These are phyloP conservation scores for Aleiodes leptofemur DNA, from an alignment of 2,888 invertebrate genomes.

Conservation along the genomic window DNA sequence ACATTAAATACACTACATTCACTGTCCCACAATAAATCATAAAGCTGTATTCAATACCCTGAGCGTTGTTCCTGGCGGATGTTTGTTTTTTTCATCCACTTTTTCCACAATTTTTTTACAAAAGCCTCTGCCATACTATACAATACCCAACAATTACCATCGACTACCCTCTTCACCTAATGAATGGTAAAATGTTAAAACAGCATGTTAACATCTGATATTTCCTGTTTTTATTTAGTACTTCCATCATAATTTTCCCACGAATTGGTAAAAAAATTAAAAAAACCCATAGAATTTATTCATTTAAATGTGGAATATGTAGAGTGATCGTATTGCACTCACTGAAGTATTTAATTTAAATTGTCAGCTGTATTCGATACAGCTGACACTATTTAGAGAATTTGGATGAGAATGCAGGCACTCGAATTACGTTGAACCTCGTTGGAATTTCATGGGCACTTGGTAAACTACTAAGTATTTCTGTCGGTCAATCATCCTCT, in stretches of 20 bases:
- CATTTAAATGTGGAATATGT: neutral
- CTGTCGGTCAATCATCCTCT: neutral
- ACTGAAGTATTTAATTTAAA: neutral
- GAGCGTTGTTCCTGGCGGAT: conserved; percentile 4
- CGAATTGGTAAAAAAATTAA: neutral
- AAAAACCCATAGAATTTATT: neutral
- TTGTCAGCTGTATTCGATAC: neutral
- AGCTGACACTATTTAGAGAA: conserved; percentile 15
- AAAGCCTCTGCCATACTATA: neutral
- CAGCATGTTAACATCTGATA: conserved; percentile 4
- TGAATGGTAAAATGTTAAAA: conserved; percentile 3
- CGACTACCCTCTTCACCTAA: conserved; percentile 7
- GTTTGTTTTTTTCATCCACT: neutral
- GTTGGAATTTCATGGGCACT: neutral
- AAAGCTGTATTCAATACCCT: neutral
- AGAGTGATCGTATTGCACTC: no score
- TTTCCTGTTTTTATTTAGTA: neutral
- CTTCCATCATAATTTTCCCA: neutral
- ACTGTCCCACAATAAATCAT: conserved; percentile 24
- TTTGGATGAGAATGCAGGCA: conserved; percentile 2
- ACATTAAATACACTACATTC: conserved; percentile 17
- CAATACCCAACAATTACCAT: conserved; percentile 29
- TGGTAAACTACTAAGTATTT: neutral
- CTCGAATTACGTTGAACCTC: neutral
- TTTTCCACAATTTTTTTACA: neutral